Conservation (phyloP, 2,797 vertebrate species). For the Aldrovandia affinis region DNA sequence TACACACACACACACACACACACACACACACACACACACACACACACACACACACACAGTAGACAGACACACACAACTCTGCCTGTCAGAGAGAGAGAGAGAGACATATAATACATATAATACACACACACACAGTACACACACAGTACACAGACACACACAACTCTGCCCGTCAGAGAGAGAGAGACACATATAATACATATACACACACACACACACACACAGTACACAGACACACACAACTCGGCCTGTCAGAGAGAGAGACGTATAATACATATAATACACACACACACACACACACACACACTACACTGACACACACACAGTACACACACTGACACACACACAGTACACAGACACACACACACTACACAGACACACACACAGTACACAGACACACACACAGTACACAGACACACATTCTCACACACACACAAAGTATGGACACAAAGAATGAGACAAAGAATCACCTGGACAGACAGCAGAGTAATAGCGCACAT, state of each 20-base stretch:
- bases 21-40: conserved; percentile 24
- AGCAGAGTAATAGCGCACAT: no score
- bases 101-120: conserved; percentile 1
- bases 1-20: conserved; percentile 32
- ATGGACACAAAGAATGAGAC: no score
- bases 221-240: not conserved
- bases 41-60: not conserved
- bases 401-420: no score
- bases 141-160: not conserved
- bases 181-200: not conserved
- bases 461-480: no score
- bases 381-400: not conserved
- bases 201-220: conserved; percentile 14
- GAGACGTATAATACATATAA: no score
- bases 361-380: not conserved
- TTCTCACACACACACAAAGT: no score
- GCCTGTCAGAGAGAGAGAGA: no score
- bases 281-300: not conserved
- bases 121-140: conserved; percentile 12
- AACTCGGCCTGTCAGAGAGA: not conserved
- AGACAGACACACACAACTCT: not conserved
- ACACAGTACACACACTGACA: not conserved
- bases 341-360: no score
- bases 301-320: conserved; percentile 22
- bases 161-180: not conserved